Conservation (phyloP, 2,113 vertebrate genomes). For the Passer domesticus region DNA sequence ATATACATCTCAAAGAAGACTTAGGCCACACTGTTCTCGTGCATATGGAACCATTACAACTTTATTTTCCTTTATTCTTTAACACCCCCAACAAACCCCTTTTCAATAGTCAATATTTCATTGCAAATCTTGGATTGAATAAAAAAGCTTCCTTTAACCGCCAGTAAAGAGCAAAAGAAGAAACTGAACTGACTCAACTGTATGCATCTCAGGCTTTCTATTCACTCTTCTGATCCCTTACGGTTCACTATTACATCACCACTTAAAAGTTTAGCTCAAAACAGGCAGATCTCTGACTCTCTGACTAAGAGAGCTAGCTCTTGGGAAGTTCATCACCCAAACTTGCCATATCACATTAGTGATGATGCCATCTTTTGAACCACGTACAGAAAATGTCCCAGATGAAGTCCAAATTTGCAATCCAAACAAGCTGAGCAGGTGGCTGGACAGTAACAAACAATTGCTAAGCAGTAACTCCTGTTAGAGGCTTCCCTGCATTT, state of each 20-base stretch:
- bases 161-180: not conserved
- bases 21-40: not conserved
- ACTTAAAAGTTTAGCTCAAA: not conserved
- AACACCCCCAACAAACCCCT: not conserved
- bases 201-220: not conserved
- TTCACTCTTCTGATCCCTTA: not conserved
- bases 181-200: not conserved
- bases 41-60: rapidly evolving
- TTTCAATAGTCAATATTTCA: not conserved
- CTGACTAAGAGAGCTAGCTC: not conserved
- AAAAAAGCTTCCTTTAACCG: not conserved
- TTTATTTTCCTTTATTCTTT: not conserved
- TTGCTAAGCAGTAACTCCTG: not conserved
- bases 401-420: not conserved
- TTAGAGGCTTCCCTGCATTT: not conserved
- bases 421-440: not conserved
- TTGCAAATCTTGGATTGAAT: not conserved
- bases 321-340: not conserved
- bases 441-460: not conserved
- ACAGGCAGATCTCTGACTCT: not conserved
- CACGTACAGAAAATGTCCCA: not conserved
- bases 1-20: not conserved
- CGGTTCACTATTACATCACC: not conserved
- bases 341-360: rapidly evolving
- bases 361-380: not conserved